Evolutionary conservation across 2,113 vertebrate species (phyloP), one percentile per base, ranked within the genome.

Genomic region (Muntiacus reevesi): DNA sequence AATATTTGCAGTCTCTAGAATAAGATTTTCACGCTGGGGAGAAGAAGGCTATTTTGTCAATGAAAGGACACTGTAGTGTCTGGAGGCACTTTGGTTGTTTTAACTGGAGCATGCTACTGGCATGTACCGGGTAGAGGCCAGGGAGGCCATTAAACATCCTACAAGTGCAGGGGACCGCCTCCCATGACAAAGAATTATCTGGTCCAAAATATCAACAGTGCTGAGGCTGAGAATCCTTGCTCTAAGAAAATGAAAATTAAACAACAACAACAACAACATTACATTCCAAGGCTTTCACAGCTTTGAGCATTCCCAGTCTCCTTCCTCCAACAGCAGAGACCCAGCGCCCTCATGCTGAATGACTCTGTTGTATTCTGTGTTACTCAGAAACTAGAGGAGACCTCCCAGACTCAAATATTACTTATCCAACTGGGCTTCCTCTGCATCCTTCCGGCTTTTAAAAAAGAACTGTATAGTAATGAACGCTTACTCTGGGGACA

Each of bases 381-480:
- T 43, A n/a, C 43, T 92, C 76, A 55, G 45, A 91, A 95, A 74
- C 54, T 30, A 94, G 93, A 97, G 47, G 64, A 91, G 93, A 89
- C 40, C 91, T 92, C 36, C 21, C 16, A 7, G 84, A 12, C 60
- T 89, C 4, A 1, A 40, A 9, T 88, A 82, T 94, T 45, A 54
- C n/a, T 74, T 88, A 88, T 96, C 97, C 97, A 19, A 17, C 84
- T 43, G 50, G 55, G 74, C 95, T 93, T 98, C 62, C 95, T 96
- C 87, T 87, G 89, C 47, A 83, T 8, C 16, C 79, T 93, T 95
- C 45, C 89, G 1, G 40, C 19, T 97, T 95, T 97, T 97, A 3
- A 89, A 97, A 54, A 97, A 94, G 27, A 89, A 96, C 59, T 90
- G 47, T 45, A 85, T 94, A 97, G 84, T 97, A 95, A 97, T 96